These are phyloP conservation scores for Piaya cayana DNA, from an alignment of 2,113 vertebrate genomes.

Conservation along the genomic window DNA sequence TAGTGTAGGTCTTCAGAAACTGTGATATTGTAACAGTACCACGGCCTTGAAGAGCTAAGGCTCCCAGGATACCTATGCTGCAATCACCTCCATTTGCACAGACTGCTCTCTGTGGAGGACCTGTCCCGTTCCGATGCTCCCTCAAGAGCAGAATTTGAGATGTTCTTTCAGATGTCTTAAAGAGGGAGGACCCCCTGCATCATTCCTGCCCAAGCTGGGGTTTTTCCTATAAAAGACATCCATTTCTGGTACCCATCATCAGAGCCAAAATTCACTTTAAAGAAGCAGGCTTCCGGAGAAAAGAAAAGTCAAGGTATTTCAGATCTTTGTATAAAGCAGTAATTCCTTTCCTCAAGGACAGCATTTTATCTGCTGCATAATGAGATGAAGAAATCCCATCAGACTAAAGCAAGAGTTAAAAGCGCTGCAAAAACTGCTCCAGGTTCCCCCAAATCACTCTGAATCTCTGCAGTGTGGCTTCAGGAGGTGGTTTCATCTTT, in stretches of 20 bases:
- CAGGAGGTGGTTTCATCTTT: conserved; percentile 16
- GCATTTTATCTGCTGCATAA: conserved; percentile 24
- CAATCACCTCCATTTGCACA: background rate
- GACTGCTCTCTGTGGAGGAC: background rate
- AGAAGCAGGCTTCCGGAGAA: background rate
- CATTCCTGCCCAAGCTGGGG: background rate
- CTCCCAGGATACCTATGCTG: background rate
- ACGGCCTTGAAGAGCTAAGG: background rate
- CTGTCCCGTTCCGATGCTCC: background rate
- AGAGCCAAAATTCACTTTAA: background rate
- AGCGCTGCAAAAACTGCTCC: background rate
- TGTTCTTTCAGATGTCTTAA: background rate
- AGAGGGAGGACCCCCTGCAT: background rate
- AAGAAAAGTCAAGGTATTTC: background rate
- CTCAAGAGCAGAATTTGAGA: background rate
- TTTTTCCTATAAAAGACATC: background rate
- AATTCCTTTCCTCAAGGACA: conserved; percentile 12
- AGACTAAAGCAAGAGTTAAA: conserved; percentile 22
- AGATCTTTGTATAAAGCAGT: background rate
- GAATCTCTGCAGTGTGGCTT: background rate
- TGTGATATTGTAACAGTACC: background rate
- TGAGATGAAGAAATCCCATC: conserved; percentile 32
- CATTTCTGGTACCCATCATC: background rate
- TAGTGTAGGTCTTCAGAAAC: background rate
- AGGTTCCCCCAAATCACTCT: background rate